Evolutionary conservation across 2,113 vertebrate species (phyloP).

Genomic region (Rostratula benghalensis): DNA sequence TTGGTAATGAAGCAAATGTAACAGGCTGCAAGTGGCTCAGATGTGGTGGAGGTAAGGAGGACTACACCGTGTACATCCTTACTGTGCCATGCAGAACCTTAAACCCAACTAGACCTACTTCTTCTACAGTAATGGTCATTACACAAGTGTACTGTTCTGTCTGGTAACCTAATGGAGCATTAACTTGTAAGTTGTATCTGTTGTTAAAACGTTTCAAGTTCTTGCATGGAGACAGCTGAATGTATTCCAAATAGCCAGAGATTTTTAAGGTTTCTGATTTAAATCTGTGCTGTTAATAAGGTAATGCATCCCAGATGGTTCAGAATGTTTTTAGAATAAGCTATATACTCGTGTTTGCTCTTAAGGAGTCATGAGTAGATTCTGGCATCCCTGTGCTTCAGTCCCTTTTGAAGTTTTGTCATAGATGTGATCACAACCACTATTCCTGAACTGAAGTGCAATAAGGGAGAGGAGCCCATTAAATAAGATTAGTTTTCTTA

Average conservation of each 20-base stretch:
- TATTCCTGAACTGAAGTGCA: background rate
- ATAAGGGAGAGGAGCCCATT: background rate
- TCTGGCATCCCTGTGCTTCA: background rate
- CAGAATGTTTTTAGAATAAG: background rate
- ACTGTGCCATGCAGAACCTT: background rate
- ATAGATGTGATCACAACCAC: background rate
- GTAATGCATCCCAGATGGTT: background rate
- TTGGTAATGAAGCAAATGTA: rapidly evolving
- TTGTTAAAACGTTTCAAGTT: background rate
- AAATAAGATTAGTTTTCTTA: background rate
- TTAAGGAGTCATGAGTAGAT: background rate
- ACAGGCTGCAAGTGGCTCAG: background rate
- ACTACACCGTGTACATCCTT: background rate
- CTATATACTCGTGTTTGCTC: background rate
- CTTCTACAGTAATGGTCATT: background rate
- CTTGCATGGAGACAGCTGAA: background rate
- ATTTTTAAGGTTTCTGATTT: background rate
- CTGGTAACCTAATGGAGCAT: background rate
- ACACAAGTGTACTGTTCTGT: background rate
- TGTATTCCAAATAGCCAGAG: background rate
- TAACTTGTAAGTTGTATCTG: background rate
- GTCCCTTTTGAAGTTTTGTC: background rate
- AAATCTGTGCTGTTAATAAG: background rate
- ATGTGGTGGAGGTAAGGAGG: background rate
- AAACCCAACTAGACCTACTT: background rate